Evolutionary conservation across 1,140 invertebrate genomes (phyloP).

Genomic region (Physella acuta): DNA sequence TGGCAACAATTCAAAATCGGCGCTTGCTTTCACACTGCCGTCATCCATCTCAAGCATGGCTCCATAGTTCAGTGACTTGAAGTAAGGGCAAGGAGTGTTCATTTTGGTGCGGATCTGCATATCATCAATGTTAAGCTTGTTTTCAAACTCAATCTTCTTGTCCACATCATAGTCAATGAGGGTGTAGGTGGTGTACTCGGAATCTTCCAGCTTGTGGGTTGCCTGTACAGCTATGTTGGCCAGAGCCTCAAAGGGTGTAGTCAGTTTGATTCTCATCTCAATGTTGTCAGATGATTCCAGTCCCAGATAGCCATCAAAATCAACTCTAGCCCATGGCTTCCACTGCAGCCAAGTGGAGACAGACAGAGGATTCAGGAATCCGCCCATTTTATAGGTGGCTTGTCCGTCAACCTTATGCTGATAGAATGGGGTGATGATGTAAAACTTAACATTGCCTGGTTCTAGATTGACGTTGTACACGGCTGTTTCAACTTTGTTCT

Average conservation of each 20-base stretch:
- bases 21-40: neutral
- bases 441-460: neutral
- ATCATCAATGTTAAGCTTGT: slow-evolving; percentile 9
- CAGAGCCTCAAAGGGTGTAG: slow-evolving; percentile 14
- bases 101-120: slow-evolving; percentile 1
- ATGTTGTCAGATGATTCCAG: neutral
- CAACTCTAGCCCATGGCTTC: slow-evolving; percentile 8
- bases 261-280: neutral
- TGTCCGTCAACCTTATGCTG: slow-evolving; percentile 8
- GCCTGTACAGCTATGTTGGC: slow-evolving; percentile 1
- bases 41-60: neutral
- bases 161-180: slow-evolving; percentile 9
- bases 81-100: neutral
- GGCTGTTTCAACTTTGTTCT: slow-evolving; percentile 1
- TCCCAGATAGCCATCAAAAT: slow-evolving; percentile 13
- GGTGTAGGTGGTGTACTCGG: neutral
- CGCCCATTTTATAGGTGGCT: neutral
- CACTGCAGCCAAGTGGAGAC: slow-evolving; percentile 9
- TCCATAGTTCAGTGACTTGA: slow-evolving; percentile 12
- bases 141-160: slow-evolving; percentile 18
- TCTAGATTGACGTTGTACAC: neutral
- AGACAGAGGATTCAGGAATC: slow-evolving; percentile 3
- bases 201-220: slow-evolving; percentile 13
- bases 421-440: slow-evolving; percentile 2
- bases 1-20: slow-evolving; percentile 20